Evolutionary conservation across 2,888 invertebrate species (phyloP).

Genomic region (Sarcophaga rosellei): DNA sequence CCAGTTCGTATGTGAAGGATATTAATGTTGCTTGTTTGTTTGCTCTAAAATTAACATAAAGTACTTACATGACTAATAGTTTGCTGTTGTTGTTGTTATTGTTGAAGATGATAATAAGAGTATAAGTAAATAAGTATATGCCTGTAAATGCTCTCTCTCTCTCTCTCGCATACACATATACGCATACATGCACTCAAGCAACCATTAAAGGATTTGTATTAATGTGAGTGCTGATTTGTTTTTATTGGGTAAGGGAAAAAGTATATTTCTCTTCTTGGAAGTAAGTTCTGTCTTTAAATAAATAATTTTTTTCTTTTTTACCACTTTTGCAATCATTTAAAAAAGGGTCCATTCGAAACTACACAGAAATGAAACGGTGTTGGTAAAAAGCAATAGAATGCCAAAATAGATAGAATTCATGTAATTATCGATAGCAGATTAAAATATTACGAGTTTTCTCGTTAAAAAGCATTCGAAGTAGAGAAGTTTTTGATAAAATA

Average conservation of each 20-base stretch:
- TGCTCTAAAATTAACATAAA: slow-evolving; percentile 58
- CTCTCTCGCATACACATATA: not conserved
- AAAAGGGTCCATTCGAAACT: no score
- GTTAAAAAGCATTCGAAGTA: no score
- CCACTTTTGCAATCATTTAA: no score
- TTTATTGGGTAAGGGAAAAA: not conserved
- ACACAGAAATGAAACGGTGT: no score
- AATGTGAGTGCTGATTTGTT: not conserved
- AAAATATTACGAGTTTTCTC: no score
- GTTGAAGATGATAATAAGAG: slow-evolving; percentile 32
- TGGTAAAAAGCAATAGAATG: no score
- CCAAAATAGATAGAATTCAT: no score
- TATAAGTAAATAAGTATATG: slow-evolving; percentile 11
- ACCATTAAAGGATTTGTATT: not conserved
- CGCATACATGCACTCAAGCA: not conserved
- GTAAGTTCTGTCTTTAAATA: no score
- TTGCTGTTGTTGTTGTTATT: slow-evolving; percentile 4
- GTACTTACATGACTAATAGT: slow-evolving; percentile 62
- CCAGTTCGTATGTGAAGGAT: slow-evolving; percentile 1
- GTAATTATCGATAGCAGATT: no score
- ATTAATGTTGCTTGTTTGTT: slow-evolving; percentile 49
- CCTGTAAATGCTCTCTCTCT: no score
- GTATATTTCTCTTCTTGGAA: not conserved
- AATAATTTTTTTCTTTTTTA: no score
- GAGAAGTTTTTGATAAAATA: no score